Conservation (phyloP, 2,888 invertebrate genomes). For the Drosophila pseudotalamancana region DNA sequence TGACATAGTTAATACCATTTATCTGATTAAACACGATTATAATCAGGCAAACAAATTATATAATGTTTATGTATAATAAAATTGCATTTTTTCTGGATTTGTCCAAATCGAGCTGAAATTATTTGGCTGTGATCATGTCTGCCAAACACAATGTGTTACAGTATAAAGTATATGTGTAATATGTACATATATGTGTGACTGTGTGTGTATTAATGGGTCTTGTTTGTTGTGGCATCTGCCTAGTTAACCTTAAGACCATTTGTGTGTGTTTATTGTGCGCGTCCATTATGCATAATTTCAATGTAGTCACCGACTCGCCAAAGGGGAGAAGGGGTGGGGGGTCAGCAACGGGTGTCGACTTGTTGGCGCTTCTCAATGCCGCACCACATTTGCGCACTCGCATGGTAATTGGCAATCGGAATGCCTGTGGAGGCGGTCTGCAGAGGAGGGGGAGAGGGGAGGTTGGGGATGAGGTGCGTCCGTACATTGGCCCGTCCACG, state of each 20-base stretch:
- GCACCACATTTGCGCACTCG: slow-evolving; percentile 51
- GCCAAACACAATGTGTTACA: too few species aligned
- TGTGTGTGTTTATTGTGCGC: slow-evolving; percentile 30
- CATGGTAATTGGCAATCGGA: slow-evolving; percentile 58
- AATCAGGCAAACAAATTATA: too few species aligned
- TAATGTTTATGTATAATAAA: too few species aligned
- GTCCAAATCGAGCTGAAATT: too few species aligned
- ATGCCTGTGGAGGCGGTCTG: slow-evolving; percentile 28
- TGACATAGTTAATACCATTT: too few species aligned
- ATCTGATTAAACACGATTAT: too few species aligned
- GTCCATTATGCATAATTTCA: slow-evolving; percentile 62
- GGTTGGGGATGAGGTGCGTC: background rate
- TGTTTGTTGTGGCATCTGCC: slow-evolving; percentile 41
- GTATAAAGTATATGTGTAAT: background rate
- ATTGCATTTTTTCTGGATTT: too few species aligned
- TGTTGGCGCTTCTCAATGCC: slow-evolving; percentile 46
- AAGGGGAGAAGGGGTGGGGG: background rate
- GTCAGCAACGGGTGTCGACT: background rate
- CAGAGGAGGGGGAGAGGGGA: slow-evolving; percentile 4
- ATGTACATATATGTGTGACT: background rate
- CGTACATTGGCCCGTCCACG: slow-evolving; percentile 67
- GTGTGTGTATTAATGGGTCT: too few species aligned
- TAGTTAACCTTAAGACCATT: slow-evolving; percentile 55
- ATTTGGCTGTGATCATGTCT: too few species aligned
- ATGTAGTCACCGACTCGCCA: slow-evolving; percentile 27